Evolutionary conservation across 1,140 invertebrate species (phyloP).

Genomic region (Solenopsis fugax): DNA sequence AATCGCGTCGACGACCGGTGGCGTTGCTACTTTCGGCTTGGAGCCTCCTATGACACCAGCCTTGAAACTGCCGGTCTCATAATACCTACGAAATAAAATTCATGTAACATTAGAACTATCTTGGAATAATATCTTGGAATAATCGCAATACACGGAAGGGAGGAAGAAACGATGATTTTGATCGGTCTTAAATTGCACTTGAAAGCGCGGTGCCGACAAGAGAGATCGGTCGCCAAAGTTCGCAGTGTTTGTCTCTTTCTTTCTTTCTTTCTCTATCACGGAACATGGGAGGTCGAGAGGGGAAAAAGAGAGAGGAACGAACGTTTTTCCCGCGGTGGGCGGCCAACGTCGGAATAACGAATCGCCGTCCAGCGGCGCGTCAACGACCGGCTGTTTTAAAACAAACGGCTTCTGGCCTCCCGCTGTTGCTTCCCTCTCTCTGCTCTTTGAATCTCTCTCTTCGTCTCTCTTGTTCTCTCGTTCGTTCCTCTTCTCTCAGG

Average conservation of each 20-base stretch:
- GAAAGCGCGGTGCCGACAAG: slow-evolving; percentile 42
- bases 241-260: background rate
- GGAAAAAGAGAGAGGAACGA: slow-evolving; percentile 57
- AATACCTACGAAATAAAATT: slow-evolving; percentile 91
- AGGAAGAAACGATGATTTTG: background rate
- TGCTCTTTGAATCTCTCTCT: slow-evolving; percentile 25
- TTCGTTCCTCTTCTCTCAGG: slow-evolving; percentile 23
- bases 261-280: slow-evolving; percentile 1
- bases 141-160: background rate
- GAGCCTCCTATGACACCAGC: slow-evolving; percentile 99
- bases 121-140: too few species aligned
- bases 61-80: slow-evolving; percentile 99
- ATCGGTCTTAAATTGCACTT: slow-evolving; percentile 17
- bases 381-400: slow-evolving; percentile 78
- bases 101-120: slow-evolving; percentile 1
- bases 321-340: slow-evolving; percentile 74
- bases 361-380: slow-evolving; percentile 76
- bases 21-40: slow-evolving; percentile 99
- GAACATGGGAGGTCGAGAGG: slow-evolving; percentile 29
- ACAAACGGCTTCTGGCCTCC: slow-evolving; percentile 73
- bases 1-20: slow-evolving; percentile 99
- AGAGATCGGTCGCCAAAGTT: slow-evolving; percentile 51
- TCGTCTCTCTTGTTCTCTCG: slow-evolving; percentile 30
- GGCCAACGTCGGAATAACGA: slow-evolving; percentile 76
- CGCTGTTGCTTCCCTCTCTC: slow-evolving; percentile 34